Evolutionary conservation across 1,140 invertebrate genomes (phyloP).

Genomic region (Drosophila murphyi): DNA sequence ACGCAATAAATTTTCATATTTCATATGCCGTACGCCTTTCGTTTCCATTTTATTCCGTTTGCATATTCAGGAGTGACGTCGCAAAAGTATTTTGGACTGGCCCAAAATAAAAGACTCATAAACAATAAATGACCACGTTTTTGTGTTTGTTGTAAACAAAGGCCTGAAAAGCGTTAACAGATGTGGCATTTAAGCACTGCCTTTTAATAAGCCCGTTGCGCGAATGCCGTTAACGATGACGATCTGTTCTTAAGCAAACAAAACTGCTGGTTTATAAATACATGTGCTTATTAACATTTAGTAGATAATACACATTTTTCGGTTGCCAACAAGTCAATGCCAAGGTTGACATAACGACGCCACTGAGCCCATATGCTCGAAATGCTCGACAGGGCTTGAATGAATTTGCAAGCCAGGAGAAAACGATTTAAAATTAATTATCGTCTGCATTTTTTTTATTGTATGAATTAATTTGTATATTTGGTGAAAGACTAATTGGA

Average conservation of each 20-base stretch:
- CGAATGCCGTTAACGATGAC: slow-evolving; percentile 28
- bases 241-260: slow-evolving; percentile 68
- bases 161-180: slow-evolving; percentile 61
- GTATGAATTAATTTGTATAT: too few relatives aligned
- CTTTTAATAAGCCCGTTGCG: slow-evolving; percentile 53
- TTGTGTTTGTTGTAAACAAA: slow-evolving; percentile 65
- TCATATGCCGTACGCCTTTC: slow-evolving; percentile 56
- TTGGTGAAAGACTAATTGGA: too few relatives aligned
- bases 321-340: slow-evolving; percentile 34
- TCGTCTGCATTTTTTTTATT: too few relatives aligned
- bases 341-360: slow-evolving; percentile 25
- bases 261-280: slow-evolving; percentile 60
- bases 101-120: slow-evolving; percentile 25
- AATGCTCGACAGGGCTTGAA: not conserved
- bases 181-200: slow-evolving; percentile 61
- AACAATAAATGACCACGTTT: slow-evolving; percentile 45
- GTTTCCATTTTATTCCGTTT: slow-evolving; percentile 5
- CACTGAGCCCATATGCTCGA: slow-evolving; percentile 17
- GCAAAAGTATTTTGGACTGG: slow-evolving; percentile 9
- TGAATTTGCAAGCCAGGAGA: slow-evolving; percentile 8
- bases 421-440: not conserved
- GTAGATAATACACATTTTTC: slow-evolving; percentile 1
- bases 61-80: slow-evolving; percentile 23
- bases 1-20: slow-evolving; percentile 82
- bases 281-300: slow-evolving; percentile 44